Conservation (phyloP, 2,113 vertebrate genomes). For the Oncorhynchus tshawytscha region DNA sequence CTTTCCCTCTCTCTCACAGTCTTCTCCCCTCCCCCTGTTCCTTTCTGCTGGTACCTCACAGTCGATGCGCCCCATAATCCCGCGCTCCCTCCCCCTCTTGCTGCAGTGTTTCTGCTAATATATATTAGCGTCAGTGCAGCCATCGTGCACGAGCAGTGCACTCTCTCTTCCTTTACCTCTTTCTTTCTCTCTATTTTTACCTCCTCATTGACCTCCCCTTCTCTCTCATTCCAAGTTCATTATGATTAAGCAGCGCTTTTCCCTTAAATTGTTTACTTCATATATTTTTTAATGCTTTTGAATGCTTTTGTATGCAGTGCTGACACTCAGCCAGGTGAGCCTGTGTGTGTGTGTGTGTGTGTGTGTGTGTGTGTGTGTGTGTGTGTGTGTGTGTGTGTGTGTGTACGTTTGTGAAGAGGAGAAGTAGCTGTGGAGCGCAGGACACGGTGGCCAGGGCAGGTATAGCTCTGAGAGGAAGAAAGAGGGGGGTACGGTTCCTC, state of each 20-base stretch:
- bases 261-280: constrained; percentile 11
- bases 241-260: constrained; percentile 21
- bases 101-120: constrained; percentile 78
- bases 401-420: constrained; percentile 23
- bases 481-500: constrained; percentile 21
- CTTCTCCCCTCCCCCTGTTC: constrained; percentile 32
- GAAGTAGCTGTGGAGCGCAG: constrained; percentile 56
- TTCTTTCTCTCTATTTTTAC: background rate
- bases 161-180: constrained; percentile 6
- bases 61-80: constrained; percentile 68
- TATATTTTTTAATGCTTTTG: background rate
- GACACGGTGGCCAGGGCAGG: constrained; percentile 62
- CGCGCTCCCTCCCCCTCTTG: constrained; percentile 60
- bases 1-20: constrained; percentile 11
- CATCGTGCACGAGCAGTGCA: constrained; percentile 25
- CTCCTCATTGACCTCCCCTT: background rate
- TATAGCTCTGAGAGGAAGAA: constrained; percentile 59
- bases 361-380: constrained; percentile 22
- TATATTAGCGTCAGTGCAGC: constrained; percentile 69
- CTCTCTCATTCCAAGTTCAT: constrained; percentile 15
- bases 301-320: constrained; percentile 23
- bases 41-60: constrained; percentile 63
- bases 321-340: constrained; percentile 54
- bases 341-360: constrained; percentile 26
- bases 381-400: constrained; percentile 18